Conservation (phyloP, 2,113 vertebrate genomes). For the Centropristis striata region DNA sequence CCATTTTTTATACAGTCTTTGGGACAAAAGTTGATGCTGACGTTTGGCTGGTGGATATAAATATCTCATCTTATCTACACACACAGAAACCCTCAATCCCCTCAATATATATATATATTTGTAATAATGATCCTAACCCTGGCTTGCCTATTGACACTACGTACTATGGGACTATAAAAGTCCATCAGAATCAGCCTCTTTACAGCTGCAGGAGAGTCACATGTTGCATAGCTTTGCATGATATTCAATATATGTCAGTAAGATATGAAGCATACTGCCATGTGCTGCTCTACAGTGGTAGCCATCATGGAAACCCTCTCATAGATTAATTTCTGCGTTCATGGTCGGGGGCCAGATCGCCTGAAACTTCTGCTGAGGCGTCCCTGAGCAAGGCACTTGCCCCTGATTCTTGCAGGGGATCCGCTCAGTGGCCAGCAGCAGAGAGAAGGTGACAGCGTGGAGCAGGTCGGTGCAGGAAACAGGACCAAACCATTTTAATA, state of each 20-base stretch:
- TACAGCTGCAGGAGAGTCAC: constrained; percentile 6
- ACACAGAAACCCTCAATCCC: neutral
- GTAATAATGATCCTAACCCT: neutral
- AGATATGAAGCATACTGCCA: constrained; percentile 13
- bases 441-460: neutral
- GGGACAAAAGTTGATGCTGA: neutral
- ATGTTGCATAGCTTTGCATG: constrained; percentile 64
- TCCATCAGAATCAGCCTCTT: constrained; percentile 6
- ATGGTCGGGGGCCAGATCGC: neutral
- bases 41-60: constrained; percentile 3
- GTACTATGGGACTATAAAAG: neutral
- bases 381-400: constrained; percentile 68
- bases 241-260: neutral
- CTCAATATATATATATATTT: neutral
- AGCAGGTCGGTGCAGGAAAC: neutral
- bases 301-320: neutral
- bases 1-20: too few species aligned
- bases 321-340: neutral
- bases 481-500: neutral
- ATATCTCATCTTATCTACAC: constrained; percentile 5
- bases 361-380: constrained; percentile 29
- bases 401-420: constrained; percentile 43
- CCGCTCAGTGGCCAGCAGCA: constrained; percentile 36
- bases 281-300: neutral
- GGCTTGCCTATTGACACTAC: neutral